phyloP scores from a whole-genome alignment of 2,888 invertebrate genomes.

The Gibbula magus region DNA sequence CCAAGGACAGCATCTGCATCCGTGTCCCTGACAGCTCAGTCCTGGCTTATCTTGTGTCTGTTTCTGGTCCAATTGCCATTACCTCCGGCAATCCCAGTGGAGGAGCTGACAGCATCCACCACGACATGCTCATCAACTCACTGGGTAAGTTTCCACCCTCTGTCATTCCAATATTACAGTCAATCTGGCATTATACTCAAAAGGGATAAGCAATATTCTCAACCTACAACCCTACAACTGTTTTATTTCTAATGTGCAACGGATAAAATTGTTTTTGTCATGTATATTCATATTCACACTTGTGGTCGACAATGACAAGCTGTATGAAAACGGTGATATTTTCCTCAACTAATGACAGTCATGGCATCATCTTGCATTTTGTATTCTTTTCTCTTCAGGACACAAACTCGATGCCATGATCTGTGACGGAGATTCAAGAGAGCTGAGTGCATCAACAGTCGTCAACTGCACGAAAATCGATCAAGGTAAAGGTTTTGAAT shows the following conservation, averaged over 20 bases:
- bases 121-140: conserved; percentile 54
- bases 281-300: no score
- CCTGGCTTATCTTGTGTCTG: conserved; percentile 51
- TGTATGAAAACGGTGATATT: no score
- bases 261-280: no score
- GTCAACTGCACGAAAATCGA: conserved; percentile 59
- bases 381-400: conserved; percentile 37
- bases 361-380: no score
- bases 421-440: conserved; percentile 57
- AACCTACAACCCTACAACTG: no score
- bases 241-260: no score
- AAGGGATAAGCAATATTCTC: no score
- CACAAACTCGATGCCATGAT: conserved; percentile 55
- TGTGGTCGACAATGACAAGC: no score
- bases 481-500: conserved; percentile 42
- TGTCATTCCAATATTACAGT: no score
- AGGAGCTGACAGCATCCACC: conserved; percentile 58
- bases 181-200: no score
- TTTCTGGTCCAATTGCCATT: conserved; percentile 56
- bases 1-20: conserved; percentile 53
- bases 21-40: conserved; percentile 57
- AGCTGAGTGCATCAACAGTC: conserved; percentile 59
- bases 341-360: no score
- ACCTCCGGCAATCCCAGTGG: conserved; percentile 61
- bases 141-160: conserved; percentile 40